Conservation (phyloP, 2,888 invertebrate genomes). For the Coenonympha arcania region DNA sequence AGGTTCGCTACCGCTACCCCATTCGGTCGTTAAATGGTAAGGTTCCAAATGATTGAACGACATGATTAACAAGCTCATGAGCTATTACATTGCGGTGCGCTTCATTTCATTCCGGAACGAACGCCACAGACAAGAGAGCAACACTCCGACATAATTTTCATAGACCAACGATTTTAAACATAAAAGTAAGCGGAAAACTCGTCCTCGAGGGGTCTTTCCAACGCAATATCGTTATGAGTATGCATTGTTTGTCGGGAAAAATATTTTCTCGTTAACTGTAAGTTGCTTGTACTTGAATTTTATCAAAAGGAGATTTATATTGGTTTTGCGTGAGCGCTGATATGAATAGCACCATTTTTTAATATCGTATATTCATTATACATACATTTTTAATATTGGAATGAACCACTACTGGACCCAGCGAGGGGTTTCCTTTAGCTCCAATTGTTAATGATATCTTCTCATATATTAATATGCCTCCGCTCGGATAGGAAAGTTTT, state of each 20-base stretch:
- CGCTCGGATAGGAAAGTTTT: too few relatives aligned
- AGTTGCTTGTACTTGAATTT: constrained; percentile 8
- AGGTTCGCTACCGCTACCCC: too few relatives aligned
- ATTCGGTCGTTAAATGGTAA: not conserved
- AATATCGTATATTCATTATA: not conserved
- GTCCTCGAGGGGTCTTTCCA: constrained; percentile 14
- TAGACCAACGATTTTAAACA: constrained; percentile 11
- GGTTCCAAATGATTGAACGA: not conserved
- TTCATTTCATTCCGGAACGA: constrained; percentile 9
- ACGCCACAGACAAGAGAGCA: constrained; percentile 9
- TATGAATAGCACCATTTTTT: not conserved
- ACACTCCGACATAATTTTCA: constrained; percentile 13
- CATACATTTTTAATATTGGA: not conserved
- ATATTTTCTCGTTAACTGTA: constrained; percentile 17
- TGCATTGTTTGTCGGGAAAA: constrained; percentile 17
- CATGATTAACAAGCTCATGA: not conserved
- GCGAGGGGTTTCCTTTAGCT: too few relatives aligned
- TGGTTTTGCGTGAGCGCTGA: not conserved
- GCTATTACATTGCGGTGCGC: not conserved
- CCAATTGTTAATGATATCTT: too few relatives aligned
- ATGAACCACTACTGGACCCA: too few relatives aligned
- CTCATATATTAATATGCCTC: too few relatives aligned
- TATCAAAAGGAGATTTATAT: constrained; percentile 1
- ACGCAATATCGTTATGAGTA: constrained; percentile 17
- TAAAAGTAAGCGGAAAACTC: constrained; percentile 11